Base-by-base conservation (phyloP, 2,113 vertebrate species). In the Alosa alosa region DNA sequence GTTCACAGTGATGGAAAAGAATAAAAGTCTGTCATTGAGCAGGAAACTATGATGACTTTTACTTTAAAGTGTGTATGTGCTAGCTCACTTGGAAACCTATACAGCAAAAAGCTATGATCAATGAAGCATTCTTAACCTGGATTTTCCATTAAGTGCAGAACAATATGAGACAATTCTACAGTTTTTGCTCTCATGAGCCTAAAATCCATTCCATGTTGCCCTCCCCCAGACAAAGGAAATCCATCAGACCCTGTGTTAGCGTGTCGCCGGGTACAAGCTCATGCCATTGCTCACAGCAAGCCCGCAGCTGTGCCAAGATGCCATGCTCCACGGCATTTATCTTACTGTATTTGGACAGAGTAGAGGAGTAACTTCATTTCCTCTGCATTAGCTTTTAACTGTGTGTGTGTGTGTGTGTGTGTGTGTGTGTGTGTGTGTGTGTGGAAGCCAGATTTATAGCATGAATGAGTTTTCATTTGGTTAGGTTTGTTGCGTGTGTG, bases 281-380 rank as follows among this genome's bases (percentile, higher is more conserved):
- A 41, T 72, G 25, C 64, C n/a, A 36, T 10, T 3, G 25, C 31
- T 72, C 64, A 31, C 31, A 36, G 31, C 64, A 36, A 45, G 55
- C 55, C 52, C 8, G 25, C 25, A 72, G 64, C 25, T 72, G 2
- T 0, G 25, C n/a, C 25, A 31, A 13, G 25, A 31, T 31, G 64
- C 64, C 11, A 25, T 36, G 64, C 84, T 82, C 55, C 64, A 78
- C 81, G 89, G 89, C 89, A 46, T 44, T 91, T 87, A 91, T 90
- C 89, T 84, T 86, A 82, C 87, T 89, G 86, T 86, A 88, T 91
- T 90, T 86, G 25, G 64, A 86, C 81, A 82, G 87, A 84, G 45
- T 83, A 52, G 52, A 52, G 84, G 45, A 52, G 83, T 91, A 91
- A 92, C 84, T 18, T 87, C 86, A 91, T 93, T 92, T 93, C 91